phyloP scores from a whole-genome alignment of 2,113 vertebrate genomes.

The Falcunculus frontatus region DNA sequence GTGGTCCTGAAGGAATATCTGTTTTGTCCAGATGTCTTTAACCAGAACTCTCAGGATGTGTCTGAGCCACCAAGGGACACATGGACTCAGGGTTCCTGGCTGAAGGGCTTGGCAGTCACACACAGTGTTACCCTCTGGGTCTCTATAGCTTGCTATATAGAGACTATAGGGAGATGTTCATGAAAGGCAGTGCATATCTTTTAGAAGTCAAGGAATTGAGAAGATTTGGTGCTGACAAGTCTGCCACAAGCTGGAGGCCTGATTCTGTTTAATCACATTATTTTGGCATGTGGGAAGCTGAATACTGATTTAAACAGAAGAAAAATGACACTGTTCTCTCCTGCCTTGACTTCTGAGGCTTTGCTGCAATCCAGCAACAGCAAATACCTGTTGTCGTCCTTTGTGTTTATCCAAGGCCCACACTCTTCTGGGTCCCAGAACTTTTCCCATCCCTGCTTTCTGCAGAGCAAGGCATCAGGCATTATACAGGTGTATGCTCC shows the following conservation, averaged over 20 bases:
- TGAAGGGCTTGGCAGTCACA: not conserved
- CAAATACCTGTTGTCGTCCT: not conserved
- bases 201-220: not conserved
- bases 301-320: not conserved
- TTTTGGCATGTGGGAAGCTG: not conserved
- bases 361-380: not conserved
- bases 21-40: not conserved
- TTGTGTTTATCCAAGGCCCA: not conserved
- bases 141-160: not conserved
- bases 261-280: not conserved
- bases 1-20: not conserved
- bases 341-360: not conserved
- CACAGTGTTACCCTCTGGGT: not conserved
- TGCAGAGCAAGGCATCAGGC: not conserved
- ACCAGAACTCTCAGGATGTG: not conserved
- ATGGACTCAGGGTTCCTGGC: accelerated
- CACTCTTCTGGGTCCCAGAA: not conserved
- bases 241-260: not conserved
- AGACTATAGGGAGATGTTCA: accelerated
- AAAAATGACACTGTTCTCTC: not conserved
- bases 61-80: not conserved
- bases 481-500: not conserved
- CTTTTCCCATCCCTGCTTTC: not conserved
- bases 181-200: not conserved
- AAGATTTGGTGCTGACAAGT: not conserved